Evolutionary conservation across 2,797 vertebrate species (phyloP).

Genomic region (Clarias laeviceps): DNA sequence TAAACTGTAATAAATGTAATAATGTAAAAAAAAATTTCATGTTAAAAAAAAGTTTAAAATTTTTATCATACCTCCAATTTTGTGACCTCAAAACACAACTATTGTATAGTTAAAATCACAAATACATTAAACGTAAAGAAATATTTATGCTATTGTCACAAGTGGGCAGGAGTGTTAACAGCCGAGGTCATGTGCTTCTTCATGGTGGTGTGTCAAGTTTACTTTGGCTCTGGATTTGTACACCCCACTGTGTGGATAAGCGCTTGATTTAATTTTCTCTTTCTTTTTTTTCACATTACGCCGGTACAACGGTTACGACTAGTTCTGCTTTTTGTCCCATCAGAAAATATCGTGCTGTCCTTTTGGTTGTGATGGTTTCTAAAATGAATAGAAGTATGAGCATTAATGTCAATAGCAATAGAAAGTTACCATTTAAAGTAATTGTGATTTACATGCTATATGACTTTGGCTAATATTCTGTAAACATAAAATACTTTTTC

Average conservation of each 20-base stretch:
- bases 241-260: background rate
- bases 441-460: too few species aligned
- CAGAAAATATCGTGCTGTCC: background rate
- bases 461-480: too few species aligned
- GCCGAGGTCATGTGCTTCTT: conserved; percentile 15
- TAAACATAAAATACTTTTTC: too few species aligned
- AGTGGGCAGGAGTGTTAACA: background rate
- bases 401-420: background rate
- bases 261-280: background rate
- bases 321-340: conserved; percentile 1
- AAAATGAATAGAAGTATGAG: background rate
- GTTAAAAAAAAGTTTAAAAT: background rate
- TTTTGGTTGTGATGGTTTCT: background rate
- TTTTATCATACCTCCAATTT: background rate
- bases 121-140: background rate
- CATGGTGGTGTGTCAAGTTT: conserved; percentile 13
- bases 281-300: background rate
- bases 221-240: conserved; percentile 18
- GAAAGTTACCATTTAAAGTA: background rate
- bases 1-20: background rate
- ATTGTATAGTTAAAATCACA: background rate
- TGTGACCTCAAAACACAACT: background rate
- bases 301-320: background rate
- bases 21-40: too few species aligned
- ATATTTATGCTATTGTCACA: background rate